Percentiles rank a stretch among this genome's conserved stretches.
Evolutionary conservation across 2,113 vertebrate genomes (phyloP).

Genomic region (Myxocyprinus asiaticus): DNA sequence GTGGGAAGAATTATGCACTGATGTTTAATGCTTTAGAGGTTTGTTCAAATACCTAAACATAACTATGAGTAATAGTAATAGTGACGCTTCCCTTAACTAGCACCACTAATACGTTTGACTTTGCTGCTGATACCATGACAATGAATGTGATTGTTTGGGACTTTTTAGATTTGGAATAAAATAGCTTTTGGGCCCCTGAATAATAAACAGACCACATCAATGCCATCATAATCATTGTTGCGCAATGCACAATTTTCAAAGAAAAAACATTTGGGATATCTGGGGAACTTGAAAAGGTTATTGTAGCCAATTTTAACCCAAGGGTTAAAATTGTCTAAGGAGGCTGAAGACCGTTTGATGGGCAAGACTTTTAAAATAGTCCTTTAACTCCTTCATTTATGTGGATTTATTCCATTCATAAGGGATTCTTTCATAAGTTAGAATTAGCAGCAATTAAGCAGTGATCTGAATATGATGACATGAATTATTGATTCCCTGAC

Average conservation of each 20-base stretch:
- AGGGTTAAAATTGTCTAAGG: not conserved
- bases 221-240: not conserved
- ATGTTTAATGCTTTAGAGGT: not conserved
- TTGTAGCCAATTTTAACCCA: not conserved
- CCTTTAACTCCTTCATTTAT: conserved; percentile 55
- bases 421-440: conserved; percentile 62
- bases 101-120: conserved; percentile 2
- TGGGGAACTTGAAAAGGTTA: not conserved
- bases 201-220: not conserved
- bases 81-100: not conserved
- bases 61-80: not conserved
- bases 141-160: conserved; percentile 27
- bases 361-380: conserved; percentile 49
- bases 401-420: conserved; percentile 60
- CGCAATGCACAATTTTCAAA: not conserved
- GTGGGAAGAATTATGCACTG: not conserved
- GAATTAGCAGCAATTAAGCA: conserved; percentile 59
- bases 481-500: conserved; percentile 71
- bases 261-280: not conserved
- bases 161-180: conserved; percentile 2
- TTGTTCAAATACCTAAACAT: not conserved
- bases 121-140: conserved; percentile 16
- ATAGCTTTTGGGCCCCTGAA: conserved; percentile 7
- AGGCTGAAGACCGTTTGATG: not conserved
- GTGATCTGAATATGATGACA: conserved; percentile 65